Percentiles rank a stretch among this genome's conserved stretches.
phyloP scores from a whole-genome alignment of 2,888 invertebrate species.

The Argynnis bischoffii region DNA sequence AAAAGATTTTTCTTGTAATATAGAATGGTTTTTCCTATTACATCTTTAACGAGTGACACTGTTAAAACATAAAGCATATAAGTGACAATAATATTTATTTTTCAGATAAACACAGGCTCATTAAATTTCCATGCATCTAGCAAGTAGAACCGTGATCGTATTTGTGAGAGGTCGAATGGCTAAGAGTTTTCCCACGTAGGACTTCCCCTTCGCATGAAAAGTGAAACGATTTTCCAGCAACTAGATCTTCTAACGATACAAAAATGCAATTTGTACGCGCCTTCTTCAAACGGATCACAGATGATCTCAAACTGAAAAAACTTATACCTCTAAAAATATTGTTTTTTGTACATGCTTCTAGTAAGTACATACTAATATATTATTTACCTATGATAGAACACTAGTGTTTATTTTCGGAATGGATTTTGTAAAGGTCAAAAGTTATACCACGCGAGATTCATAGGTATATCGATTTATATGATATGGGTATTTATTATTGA shows the following conservation, averaged over 20 bases:
- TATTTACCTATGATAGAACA: constrained; percentile 10
- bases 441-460: not conserved
- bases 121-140: constrained; percentile 68
- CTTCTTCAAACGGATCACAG: constrained; percentile 85
- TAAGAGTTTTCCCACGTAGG: constrained; percentile 59
- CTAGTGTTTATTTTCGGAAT: constrained; percentile 3
- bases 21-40: not conserved
- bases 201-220: constrained; percentile 24
- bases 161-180: constrained; percentile 61
- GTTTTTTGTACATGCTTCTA: constrained; percentile 90
- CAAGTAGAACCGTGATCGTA: constrained; percentile 50
- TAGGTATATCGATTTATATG: constrained; percentile 4
- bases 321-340: constrained; percentile 88
- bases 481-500: not conserved
- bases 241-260: not conserved
- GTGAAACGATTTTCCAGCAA: constrained; percentile 9
- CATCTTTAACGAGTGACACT: not conserved
- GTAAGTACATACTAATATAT: constrained; percentile 77
- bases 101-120: constrained; percentile 50
- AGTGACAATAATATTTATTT: constrained; percentile 43
- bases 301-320: constrained; percentile 88
- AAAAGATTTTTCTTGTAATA: too few relatives aligned
- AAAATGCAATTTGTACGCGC: constrained; percentile 83
- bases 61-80: not conserved
- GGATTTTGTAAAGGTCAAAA: constrained; percentile 8